phyloP scores from a whole-genome alignment of 2,888 invertebrate genomes.

The Agriopis aurantiaria region DNA sequence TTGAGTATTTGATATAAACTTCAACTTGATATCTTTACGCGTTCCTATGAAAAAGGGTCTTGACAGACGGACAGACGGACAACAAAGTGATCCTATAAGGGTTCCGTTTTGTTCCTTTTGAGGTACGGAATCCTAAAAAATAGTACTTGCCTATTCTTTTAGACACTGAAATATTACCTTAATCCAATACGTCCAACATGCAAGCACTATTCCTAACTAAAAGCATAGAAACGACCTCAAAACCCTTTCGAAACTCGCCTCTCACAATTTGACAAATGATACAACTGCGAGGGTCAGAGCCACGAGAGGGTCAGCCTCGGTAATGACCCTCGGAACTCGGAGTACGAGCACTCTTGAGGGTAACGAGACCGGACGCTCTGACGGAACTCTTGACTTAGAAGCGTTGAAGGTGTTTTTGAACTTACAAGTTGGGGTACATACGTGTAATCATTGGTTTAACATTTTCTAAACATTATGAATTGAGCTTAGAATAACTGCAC shows the following conservation, averaged over 20 bases:
- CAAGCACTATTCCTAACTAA: neutral
- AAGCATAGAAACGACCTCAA: neutral
- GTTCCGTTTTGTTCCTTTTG: no score
- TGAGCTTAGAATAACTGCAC: no score
- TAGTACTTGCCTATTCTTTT: no score
- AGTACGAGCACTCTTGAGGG: conserved; percentile 22
- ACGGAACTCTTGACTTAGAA: conserved; percentile 12
- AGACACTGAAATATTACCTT: no score
- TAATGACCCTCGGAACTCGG: conserved; percentile 34
- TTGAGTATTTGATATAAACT: no score
- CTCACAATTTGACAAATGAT: conserved; percentile 47
- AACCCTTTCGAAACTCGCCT: conserved; percentile 24
- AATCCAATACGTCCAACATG: no score
- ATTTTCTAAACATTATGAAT: neutral
- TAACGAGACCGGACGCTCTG: conserved; percentile 34
- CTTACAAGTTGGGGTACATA: neutral
- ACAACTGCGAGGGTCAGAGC: conserved; percentile 29
- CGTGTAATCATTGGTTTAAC: neutral
- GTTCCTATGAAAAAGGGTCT: no score
- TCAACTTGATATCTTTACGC: no score
- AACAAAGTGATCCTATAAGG: no score
- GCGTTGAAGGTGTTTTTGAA: conserved; percentile 15
- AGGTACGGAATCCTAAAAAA: no score
- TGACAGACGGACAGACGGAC: no score
- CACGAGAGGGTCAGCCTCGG: conserved; percentile 32